Percentiles rank a stretch among this genome's conserved stretches.
Evolutionary conservation across 1,140 invertebrate genomes (phyloP).

Genomic region (Diachasmimorpha longicaudata): DNA sequence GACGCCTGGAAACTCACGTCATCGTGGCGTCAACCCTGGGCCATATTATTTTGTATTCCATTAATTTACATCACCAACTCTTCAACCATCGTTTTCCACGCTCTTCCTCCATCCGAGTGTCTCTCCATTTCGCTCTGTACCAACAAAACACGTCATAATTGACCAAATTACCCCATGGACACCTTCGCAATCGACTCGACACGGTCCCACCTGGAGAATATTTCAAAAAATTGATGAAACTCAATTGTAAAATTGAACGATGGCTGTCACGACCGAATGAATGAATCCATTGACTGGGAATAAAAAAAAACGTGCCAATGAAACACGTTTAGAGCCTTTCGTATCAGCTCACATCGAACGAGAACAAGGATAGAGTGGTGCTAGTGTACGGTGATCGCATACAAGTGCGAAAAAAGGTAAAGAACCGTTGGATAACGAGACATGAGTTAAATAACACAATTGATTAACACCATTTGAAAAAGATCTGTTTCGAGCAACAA

Average conservation of each 20-base stretch:
- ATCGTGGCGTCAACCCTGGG: neutral
- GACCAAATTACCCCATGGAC: neutral
- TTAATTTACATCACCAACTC: neutral
- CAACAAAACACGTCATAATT: neutral
- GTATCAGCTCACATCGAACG: conserved; percentile 59
- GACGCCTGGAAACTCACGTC: conserved; percentile 31
- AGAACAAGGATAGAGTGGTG: conserved; percentile 66
- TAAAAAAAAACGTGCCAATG: conserved; percentile 12
- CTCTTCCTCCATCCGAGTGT: conserved; percentile 14
- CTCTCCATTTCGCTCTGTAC: neutral
- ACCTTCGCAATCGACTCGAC: neutral
- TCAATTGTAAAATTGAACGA: neutral
- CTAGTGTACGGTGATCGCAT: conserved; percentile 67
- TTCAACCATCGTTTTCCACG: conserved; percentile 23
- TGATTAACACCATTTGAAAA: neutral
- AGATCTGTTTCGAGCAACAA: neutral
- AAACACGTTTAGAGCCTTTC: conserved; percentile 54
- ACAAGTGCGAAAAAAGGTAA: conserved; percentile 66
- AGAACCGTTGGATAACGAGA: conserved; percentile 37
- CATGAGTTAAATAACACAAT: neutral
- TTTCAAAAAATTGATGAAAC: neutral
- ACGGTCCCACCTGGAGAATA: neutral
- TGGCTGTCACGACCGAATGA: neutral
- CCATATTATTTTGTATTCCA: neutral
- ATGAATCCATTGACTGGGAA: neutral